Evolutionary conservation across 92 coral and sea anemone species (phyloP).

Genomic region (Porites divaricata): DNA sequence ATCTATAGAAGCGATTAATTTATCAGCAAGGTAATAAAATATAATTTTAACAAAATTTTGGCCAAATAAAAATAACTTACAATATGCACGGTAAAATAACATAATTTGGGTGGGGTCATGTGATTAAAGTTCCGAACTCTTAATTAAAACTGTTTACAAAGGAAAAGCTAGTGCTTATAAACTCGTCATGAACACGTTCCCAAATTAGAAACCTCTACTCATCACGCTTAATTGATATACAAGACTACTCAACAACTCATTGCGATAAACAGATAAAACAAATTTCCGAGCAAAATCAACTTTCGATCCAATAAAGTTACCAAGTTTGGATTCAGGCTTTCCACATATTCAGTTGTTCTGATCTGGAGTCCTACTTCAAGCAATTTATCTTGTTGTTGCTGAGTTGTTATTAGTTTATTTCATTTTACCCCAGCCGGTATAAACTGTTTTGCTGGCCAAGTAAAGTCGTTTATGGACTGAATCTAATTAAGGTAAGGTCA

Average conservation of each 20-base stretch:
- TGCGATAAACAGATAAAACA: not conserved
- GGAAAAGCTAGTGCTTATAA: not conserved
- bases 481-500: too few relatives aligned
- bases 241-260: not conserved
- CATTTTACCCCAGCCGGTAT: not conserved
- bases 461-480: not conserved
- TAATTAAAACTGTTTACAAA: not conserved
- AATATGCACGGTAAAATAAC: too few relatives aligned
- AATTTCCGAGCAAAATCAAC: not conserved
- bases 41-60: too few relatives aligned
- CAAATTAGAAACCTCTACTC: not conserved
- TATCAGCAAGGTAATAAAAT: too few relatives aligned
- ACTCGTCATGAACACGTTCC: not conserved
- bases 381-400: not conserved
- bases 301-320: not conserved
- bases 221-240: not conserved
- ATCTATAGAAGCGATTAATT: too few relatives aligned
- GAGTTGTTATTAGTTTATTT: not conserved
- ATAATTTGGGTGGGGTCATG: too few relatives aligned
- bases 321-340: not conserved
- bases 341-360: not conserved
- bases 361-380: not conserved
- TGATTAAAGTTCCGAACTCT: too few relatives aligned
- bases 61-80: too few relatives aligned
- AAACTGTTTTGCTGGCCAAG: not conserved